Percentiles rank a stretch among this genome's conserved stretches.
phyloP scores from a whole-genome alignment of 2,888 invertebrate species.

The Sarcophaga carnaria region DNA sequence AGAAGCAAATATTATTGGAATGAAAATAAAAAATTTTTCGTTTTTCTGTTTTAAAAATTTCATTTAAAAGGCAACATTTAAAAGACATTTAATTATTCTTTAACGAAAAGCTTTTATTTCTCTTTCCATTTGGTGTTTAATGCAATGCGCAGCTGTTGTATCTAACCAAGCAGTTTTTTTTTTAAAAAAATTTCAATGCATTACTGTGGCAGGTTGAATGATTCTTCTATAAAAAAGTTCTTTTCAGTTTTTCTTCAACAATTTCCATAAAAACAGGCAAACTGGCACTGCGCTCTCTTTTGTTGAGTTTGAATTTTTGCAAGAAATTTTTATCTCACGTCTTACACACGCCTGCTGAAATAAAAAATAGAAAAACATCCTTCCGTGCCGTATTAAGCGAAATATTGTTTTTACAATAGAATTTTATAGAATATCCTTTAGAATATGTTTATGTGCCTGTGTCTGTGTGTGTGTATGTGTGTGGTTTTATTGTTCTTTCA shows the following conservation, averaged over 20 bases:
- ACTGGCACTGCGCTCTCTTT: neutral
- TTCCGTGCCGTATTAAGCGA: neutral
- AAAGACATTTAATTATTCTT: constrained; percentile 22
- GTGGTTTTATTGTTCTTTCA: neutral
- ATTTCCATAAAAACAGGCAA: constrained; percentile 21
- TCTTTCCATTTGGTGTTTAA: neutral
- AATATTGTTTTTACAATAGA: neutral
- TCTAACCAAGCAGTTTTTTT: neutral
- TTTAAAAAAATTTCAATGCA: constrained; percentile 8
- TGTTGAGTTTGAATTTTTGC: neutral
- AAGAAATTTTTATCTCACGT: constrained; percentile 35
- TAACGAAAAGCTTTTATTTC: constrained; percentile 27
- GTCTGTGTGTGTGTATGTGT: neutral
- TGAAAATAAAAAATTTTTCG: neutral
- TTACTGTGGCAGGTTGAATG: constrained; percentile 45
- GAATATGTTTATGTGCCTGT: neutral
- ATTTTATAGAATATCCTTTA: neutral
- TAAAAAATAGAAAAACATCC: neutral
- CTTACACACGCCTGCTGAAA: neutral
- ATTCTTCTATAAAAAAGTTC: constrained; percentile 25
- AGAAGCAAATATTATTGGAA: too few relatives aligned
- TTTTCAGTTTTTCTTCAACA: constrained; percentile 48
- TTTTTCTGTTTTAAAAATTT: neutral
- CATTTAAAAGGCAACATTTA: neutral
- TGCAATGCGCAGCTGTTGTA: constrained; percentile 35